These are phyloP conservation scores for Trogon surrucura DNA, from an alignment of 2,113 vertebrate genomes.

Conservation along the genomic window DNA sequence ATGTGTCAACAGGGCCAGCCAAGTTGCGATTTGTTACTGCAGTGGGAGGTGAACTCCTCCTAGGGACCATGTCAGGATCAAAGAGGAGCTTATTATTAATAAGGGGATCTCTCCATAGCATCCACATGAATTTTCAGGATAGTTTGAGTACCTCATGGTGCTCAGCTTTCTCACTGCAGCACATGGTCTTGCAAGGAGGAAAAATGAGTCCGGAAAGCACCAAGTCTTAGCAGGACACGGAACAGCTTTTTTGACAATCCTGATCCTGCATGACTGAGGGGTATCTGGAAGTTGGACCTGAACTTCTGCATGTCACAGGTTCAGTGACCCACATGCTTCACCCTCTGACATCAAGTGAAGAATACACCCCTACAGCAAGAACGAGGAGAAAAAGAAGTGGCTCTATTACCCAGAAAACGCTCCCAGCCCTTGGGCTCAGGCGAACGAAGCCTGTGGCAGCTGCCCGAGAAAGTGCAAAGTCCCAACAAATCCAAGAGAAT, in stretches of 20 bases:
- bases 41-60: background rate
- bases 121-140: background rate
- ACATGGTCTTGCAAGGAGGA: background rate
- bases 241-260: background rate
- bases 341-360: background rate
- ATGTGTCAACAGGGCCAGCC: rapidly evolving
- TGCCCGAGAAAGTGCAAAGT: background rate
- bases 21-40: background rate
- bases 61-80: background rate
- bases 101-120: background rate
- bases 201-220: background rate
- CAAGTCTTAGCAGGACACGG: background rate
- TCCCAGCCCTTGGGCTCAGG: background rate
- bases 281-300: background rate
- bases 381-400: background rate
- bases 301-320: background rate
- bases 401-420: background rate
- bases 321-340: rapidly evolving
- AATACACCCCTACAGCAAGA: background rate
- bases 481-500: background rate
- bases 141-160: background rate
- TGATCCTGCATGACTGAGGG: background rate
- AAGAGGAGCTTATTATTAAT: background rate
- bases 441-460: background rate
- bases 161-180: background rate